Base-by-base conservation (phyloP, 2,888 invertebrate species). In the Eueremaeus valkanovi region DNA sequence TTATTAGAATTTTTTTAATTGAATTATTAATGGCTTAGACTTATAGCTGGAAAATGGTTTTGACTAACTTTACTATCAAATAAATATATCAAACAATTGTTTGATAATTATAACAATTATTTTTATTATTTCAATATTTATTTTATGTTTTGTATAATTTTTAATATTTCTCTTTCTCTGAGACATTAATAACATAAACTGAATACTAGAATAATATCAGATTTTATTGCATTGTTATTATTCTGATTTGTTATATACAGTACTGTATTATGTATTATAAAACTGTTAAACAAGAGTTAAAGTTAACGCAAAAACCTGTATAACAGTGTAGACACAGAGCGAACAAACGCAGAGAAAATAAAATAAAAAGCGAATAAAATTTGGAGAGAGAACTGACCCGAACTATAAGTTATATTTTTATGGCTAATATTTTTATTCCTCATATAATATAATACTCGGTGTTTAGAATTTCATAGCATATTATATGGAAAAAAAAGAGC, bases 351-450 rank as follows among this genome's bases (percentile, higher is more conserved):
- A n/a, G n/a, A n/a, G n/a, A n/a, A n/a, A n/a, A n/a, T n/a, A n/a
- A 45, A 45, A 45, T 45, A 13, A 8, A 45, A 45, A 45, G 18
- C 27, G 27, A n/a, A 55, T 55, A 55, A 55, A 55, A 21, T 27
- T 16, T 13, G 8, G 36, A 63, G 36, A 63, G 33, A 63, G 18
- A 63, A 63, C 63, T 63, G 63, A 63, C 63, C 63, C 63, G 31
- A 63, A 63, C 63, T 33, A 63, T 63, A 63, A 63, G 63, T 63
- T 63, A 63, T 63, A 63, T 31, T 63, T 63, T 63, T 63, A 63
- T 63, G 16, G 18, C 63, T 36, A 33, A 63, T 63, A 63, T 33
- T 63, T 63, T 33, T 63, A 55, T 55, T 24, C 11, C 55, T 36
- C 11, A 8, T 36, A 36, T 51, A 51, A 51, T 51, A 51, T n/a